Evolutionary conservation across 2,113 vertebrate species (phyloP).

Genomic region (Pterocles gutturalis): DNA sequence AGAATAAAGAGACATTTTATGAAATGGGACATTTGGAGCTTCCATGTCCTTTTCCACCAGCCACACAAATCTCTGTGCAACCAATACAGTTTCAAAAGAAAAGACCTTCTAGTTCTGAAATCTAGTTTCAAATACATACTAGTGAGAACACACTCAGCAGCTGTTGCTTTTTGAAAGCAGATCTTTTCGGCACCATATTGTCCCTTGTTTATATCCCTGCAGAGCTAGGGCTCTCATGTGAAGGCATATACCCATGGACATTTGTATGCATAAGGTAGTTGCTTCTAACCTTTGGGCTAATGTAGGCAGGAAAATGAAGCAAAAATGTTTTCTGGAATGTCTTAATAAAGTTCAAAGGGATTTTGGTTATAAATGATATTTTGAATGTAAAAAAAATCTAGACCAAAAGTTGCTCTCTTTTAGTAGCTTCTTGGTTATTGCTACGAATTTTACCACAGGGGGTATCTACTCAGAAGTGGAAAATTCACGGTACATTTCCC

Average conservation of each 20-base stretch:
- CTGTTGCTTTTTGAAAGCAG: not conserved
- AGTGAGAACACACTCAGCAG: not conserved
- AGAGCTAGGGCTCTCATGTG: not conserved
- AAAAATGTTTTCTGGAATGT: not conserved
- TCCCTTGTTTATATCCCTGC: not conserved
- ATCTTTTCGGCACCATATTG: accelerated
- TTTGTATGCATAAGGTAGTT: not conserved
- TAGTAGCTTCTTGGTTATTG: conserved; percentile 17
- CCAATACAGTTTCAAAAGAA: not conserved
- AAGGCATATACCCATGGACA: not conserved
- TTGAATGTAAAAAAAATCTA: not conserved
- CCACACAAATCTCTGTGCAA: not conserved
- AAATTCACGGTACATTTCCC: conserved; percentile 61
- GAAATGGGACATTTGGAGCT: not conserved
- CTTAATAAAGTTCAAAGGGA: conserved; percentile 34
- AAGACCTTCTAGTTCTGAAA: not conserved
- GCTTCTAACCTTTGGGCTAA: not conserved
- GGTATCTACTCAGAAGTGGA: not conserved
- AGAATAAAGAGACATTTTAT: not conserved
- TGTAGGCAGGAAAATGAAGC: not conserved
- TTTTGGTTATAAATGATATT: not conserved
- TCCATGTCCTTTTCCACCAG: not conserved
- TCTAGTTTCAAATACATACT: not conserved
- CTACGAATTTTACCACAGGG: not conserved
- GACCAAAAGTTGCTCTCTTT: not conserved